These are phyloP conservation scores for Lordiphosa fenestrarum DNA, from an alignment of 2,888 invertebrate genomes.

Conservation along the genomic window DNA sequence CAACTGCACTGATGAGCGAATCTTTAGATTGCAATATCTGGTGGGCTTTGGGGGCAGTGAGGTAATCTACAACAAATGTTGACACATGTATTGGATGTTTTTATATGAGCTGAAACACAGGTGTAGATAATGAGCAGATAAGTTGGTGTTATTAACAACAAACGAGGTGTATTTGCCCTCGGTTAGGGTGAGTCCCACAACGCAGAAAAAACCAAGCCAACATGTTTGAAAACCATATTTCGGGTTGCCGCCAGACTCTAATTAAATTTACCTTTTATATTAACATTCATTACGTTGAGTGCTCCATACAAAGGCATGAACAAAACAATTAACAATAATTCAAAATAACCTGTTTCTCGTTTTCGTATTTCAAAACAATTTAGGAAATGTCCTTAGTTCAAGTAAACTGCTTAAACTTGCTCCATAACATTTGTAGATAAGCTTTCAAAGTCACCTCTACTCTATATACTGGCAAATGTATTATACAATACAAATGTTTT, in stretches of 20 bases:
- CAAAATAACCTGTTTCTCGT: neutral
- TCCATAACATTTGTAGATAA: constrained; percentile 8
- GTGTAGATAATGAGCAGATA: constrained; percentile 54
- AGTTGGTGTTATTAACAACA: constrained; percentile 54
- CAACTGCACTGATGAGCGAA: constrained; percentile 2
- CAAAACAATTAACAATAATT: neutral
- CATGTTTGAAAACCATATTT: constrained; percentile 22
- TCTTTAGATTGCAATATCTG: constrained; percentile 4
- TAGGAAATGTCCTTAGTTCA: neutral
- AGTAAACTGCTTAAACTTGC: neutral
- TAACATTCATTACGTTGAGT: constrained; percentile 35
- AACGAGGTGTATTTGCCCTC: constrained; percentile 19
- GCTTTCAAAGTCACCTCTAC: constrained; percentile 15
- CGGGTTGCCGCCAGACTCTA: constrained; percentile 21
- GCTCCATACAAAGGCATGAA: constrained; percentile 16
- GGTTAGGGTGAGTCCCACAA: constrained; percentile 28
- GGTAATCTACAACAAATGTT: constrained; percentile 29
- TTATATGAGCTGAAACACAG: constrained; percentile 33
- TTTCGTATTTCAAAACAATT: neutral
- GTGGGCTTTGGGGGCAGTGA: constrained; percentile 3
- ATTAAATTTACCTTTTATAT: constrained; percentile 21
- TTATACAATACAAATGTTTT: neutral
- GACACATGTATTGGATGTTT: constrained; percentile 42
- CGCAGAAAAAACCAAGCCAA: constrained; percentile 2
- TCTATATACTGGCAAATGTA: neutral